Evolutionary conservation across 2,888 invertebrate species (phyloP), one percentile per base, ranked within the genome.

Genomic region (Aspidapion aeneum): DNA sequence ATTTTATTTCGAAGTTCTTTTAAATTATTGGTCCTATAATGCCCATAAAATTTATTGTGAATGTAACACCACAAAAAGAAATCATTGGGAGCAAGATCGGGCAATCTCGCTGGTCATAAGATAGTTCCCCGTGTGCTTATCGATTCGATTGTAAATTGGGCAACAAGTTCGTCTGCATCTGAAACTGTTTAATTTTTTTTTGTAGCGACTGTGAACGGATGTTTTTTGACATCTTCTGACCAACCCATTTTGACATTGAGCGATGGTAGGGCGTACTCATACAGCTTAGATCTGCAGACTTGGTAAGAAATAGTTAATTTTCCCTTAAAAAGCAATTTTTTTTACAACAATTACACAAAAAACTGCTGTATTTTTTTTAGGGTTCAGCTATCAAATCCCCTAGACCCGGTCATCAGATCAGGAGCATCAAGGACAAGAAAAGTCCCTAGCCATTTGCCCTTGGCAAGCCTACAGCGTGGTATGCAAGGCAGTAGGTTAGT

Each of bases 201-300:
- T 81, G 79, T 52, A 81, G 86, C 85, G 57, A 81, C 81, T 66
- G 87, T 83, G 20, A 85, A 82, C 64, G 86, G 82, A 67, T 86
- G 83, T 74, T 86, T 83, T 62, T 84, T 87, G 72, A 81, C 78
- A 69, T 79, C 75, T 73, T 82, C 90, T 16, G 88, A 91, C 66
- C 87, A 90, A 75, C 95, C 96, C 0, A 84, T 95, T 75, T 83
- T 97, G 68, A 87, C 91, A n/a, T 84, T 96, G 48, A 90, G 89
- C 35, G 93, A 90, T 75, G 93, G 94, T 20, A 89, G 90, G 76
- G 91, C 94, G 1, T 96, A 91, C 75, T 89, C 93, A 63, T 96
- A 90, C 78, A 90, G 90, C 70, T 82, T 86, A 69, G 88, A 90
- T 74, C 82, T 96, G 74, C 86, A 86, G 73, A 84, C 89, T 2